Evolutionary conservation across 2,888 invertebrate genomes (phyloP).

Genomic region (Myopa testacea): DNA sequence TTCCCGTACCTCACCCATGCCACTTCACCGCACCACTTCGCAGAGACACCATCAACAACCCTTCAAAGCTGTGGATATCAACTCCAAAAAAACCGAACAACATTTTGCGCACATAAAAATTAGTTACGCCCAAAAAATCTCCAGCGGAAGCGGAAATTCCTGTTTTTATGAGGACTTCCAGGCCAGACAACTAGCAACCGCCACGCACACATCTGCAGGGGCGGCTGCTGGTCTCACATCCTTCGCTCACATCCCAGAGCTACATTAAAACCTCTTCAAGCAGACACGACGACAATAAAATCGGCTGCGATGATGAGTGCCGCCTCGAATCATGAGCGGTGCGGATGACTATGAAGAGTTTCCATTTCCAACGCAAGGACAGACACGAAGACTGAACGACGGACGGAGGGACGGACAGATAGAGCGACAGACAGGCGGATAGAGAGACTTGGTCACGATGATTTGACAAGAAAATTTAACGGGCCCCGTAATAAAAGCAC

Average conservation of each 20-base stretch:
- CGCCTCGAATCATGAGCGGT: conserved; percentile 19
- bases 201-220: neutral
- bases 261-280: conserved; percentile 24
- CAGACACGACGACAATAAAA: conserved; percentile 23
- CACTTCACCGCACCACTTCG: neutral
- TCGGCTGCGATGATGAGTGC: neutral
- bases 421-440: neutral
- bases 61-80: neutral
- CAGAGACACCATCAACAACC: neutral
- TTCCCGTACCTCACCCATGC: too few species aligned
- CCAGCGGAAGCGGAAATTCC: conserved; percentile 35
- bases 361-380: conserved; percentile 27
- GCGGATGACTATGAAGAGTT: conserved; percentile 35
- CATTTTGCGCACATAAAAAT: neutral
- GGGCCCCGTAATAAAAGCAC: conserved; percentile 1
- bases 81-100: neutral
- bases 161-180: conserved; percentile 18
- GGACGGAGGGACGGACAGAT: neutral
- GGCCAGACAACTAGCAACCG: neutral
- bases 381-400: neutral
- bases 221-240: conserved; percentile 3
- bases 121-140: conserved; percentile 16
- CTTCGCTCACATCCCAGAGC: neutral
- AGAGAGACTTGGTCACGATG: conserved; percentile 8
- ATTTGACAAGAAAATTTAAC: conserved; percentile 22